Percentiles rank a stretch among this genome's conserved stretches.
phyloP scores from a whole-genome alignment of 2,888 invertebrate genomes.

The Cremastobaeus sp. region DNA sequence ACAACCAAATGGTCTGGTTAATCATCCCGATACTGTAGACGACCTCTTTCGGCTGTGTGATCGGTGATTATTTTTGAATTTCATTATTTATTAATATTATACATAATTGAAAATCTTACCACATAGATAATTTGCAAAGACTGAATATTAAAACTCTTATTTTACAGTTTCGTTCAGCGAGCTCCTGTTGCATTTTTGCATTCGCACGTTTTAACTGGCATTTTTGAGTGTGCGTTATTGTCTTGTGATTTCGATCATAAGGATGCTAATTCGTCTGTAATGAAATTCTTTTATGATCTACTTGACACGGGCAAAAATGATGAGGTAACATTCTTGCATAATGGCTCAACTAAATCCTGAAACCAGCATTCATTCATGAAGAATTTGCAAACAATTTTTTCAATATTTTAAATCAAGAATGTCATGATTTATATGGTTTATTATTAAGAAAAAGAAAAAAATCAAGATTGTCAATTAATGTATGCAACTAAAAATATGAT shows the following conservation, averaged over 20 bases:
- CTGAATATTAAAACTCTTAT: no score
- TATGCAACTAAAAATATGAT: no score
- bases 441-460: no score
- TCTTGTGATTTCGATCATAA: conserved; percentile 93
- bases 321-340: conserved; percentile 76
- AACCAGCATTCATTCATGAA: no score
- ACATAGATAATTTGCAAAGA: no score
- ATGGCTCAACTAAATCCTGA: no score
- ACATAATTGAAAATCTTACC: no score
- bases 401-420: no score
- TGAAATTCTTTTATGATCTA: conserved; percentile 96
- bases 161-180: conserved; percentile 88
- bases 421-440: no score
- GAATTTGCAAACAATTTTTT: no score
- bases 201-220: conserved; percentile 85
- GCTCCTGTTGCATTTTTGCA: conserved; percentile 90
- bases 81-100: no score
- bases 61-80: conserved; percentile 75
- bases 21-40: conserved; percentile 98
- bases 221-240: conserved; percentile 89
- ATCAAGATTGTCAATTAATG: no score
- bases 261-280: conserved; percentile 96
- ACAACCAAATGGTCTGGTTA: conserved; percentile 87
- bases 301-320: conserved; percentile 82
- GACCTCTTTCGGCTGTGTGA: conserved; percentile 94